Evolutionary conservation across 2,113 vertebrate species (phyloP), one percentile per base, ranked within the genome.

Genomic region (Caranx melampygus): DNA sequence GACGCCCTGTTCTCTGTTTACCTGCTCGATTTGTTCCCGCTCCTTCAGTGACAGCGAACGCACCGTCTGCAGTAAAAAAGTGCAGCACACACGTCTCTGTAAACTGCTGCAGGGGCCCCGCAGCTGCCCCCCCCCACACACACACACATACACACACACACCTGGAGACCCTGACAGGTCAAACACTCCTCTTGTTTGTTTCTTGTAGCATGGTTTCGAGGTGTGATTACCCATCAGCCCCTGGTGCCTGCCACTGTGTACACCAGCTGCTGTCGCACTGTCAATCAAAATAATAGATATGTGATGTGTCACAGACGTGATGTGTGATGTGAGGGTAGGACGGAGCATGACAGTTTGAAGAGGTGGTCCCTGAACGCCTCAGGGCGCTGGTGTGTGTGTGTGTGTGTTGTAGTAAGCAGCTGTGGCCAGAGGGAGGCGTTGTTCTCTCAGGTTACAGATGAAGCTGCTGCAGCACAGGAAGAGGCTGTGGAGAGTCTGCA

Each of bases 1-100:
- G 80, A 79, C 62, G 70, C 67, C 62, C 6, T n/a, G 59, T 61
- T 78, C 68, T 72, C 15, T 35, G 66, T 76, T 75, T 64, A 84
- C 44, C 54, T 70, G 64, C 76, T 59, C 66, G 0, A 40, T 62
- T 62, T 44, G 61, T 47, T 44, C 37, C 0, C 9, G 26, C 67
- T 54, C 6, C 2, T 10, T 20, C 59, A 11, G 52, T 6, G 54
- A 35, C 60, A 45, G 67, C 4, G 18, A 73, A 67, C 61, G 3
- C 71, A 44, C 10, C 40, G 20, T 16, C 60, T 61, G 47, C 68
- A 72, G 2, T 54, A 58, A 7, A 11, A 16, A 15, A 21, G 18
- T 49, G 49, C 26, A 9, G n/a, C 63, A 58, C 51, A n/a, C 21
- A n/a, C 44, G 9, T 31, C 6, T 14, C 37, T 6, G 33, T 5